Conservation (phyloP, 2,797 vertebrate species). For the Pempheris klunzingeri region DNA sequence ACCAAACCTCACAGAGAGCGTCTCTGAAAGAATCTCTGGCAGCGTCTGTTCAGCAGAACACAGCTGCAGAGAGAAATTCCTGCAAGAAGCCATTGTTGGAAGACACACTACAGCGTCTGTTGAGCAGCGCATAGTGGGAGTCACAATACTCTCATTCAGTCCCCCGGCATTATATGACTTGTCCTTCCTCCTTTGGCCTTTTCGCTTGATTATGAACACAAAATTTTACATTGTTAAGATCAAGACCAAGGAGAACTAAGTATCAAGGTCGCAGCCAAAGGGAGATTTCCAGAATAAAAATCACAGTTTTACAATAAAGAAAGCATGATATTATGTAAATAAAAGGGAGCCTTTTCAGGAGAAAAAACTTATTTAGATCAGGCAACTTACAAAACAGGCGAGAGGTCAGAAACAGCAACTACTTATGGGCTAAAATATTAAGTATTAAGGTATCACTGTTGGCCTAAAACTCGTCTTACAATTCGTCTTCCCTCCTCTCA, state of each 20-base stretch:
- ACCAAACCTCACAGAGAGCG: slow-evolving; percentile 54
- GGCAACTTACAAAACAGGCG: no score
- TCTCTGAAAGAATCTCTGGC: slow-evolving; percentile 69
- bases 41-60: slow-evolving; percentile 69
- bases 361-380: no score
- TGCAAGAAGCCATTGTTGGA: slow-evolving; percentile 79
- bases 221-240: slow-evolving; percentile 57
- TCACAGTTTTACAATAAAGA: no score
- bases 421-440: no score
- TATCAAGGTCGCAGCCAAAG: no score
- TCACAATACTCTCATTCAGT: slow-evolving; percentile 80
- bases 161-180: slow-evolving; percentile 25
- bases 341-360: no score
- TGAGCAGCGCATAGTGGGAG: slow-evolving; percentile 62
- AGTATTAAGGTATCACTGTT: no score
- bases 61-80: slow-evolving; percentile 72
- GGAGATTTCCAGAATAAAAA: no score
- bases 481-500: slow-evolving; percentile 3
- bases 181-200: slow-evolving; percentile 43
- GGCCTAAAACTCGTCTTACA: no score
- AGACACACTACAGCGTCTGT: slow-evolving; percentile 80
- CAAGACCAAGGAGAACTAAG: no score
- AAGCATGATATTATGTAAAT: no score
- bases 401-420: no score
- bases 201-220: slow-evolving; percentile 51